A percentile compares a stretch with the other conserved stretches of the same genome.
Evolutionary conservation across 2,797 vertebrate genomes (phyloP).

Genomic region (Oceanodroma leucorhoa): DNA sequence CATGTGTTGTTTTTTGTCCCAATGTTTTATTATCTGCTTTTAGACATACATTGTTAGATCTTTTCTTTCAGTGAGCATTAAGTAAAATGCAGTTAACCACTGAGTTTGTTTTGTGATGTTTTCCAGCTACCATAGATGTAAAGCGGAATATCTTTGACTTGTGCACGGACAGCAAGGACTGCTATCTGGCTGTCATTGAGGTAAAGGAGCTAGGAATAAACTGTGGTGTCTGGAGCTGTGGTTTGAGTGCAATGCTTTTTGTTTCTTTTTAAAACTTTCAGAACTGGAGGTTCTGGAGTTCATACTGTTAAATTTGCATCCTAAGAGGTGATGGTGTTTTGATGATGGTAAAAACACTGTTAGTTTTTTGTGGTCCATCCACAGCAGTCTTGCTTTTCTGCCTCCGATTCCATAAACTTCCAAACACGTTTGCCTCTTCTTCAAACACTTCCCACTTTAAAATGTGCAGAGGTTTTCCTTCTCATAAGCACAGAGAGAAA

Average conservation of each 20-base stretch:
- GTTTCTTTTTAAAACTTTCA: neutral
- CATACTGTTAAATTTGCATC: neutral
- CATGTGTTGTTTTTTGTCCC: neutral
- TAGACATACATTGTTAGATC: neutral
- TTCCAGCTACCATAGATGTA: conserved; percentile 95
- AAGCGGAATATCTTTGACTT: conserved; percentile 98
- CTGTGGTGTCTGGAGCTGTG: neutral
- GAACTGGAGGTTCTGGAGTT: neutral
- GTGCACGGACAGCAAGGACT: conserved; percentile 98
- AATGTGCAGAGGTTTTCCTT: neutral
- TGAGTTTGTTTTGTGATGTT: conserved; percentile 39
- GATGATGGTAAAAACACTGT: neutral
- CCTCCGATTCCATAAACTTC: neutral
- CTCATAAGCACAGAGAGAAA: neutral
- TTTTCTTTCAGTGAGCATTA: neutral
- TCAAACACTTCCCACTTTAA: neutral
- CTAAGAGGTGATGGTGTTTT: neutral
- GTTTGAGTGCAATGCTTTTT: neutral
- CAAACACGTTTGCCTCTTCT: neutral
- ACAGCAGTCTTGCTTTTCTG: neutral
- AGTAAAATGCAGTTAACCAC: neutral
- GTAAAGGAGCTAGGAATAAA: conserved; percentile 69
- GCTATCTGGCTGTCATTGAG: conserved; percentile 98
- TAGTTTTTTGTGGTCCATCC: neutral
- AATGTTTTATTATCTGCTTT: neutral